Evolutionary conservation across 2,888 invertebrate species (phyloP), one percentile per base, ranked within the genome.

Genomic region (Lasioglossum lativentre): DNA sequence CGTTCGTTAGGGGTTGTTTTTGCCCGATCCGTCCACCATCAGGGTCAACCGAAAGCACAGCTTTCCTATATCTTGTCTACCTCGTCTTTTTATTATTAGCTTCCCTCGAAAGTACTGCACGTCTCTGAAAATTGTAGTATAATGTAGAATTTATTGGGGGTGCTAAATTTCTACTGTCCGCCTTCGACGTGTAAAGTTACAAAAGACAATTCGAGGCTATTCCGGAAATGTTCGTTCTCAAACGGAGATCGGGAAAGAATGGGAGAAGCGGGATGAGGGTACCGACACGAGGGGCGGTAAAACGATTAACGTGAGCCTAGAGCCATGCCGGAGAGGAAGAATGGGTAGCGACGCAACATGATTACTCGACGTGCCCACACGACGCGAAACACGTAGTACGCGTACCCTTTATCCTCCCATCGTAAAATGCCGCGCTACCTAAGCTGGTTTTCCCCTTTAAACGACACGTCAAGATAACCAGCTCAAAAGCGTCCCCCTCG

Each of bases 1-100:
- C 90, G 86, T 88, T 88, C 87, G 88, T 88, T 88, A 88, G 80
- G 75, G 83, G 83, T 86, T 90, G 91, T 92, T 92, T 93, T 92
- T 92, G 90, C 87, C 89, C 84, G 83, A 47, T 72, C 66, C 59
- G 72, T 63, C 45, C 68, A 4, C 75, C 42, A 4, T 27, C 68
- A 76, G 79, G 90, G 86, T 88, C 87, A 85, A 86, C 87, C 88
- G 85, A 86, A 87, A 87, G 83, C 82, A 78, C 83, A 75, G 73
- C 73, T 85, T 80, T 80, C 84, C 79, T 68, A 72, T n/a, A 71
- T 76, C 68, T 72, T 81, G 81, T 83, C 84, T 4, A 1, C n/a
- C 70, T n/a, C 82, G 52, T 40, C 80, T 84, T 82, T 80, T 80
- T 79, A 82, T 88, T 83, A 59, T 30, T 30, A 16, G 1, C 4